phyloP scores from a whole-genome alignment of 2,888 invertebrate genomes.

The Phyllotreta striolata region DNA sequence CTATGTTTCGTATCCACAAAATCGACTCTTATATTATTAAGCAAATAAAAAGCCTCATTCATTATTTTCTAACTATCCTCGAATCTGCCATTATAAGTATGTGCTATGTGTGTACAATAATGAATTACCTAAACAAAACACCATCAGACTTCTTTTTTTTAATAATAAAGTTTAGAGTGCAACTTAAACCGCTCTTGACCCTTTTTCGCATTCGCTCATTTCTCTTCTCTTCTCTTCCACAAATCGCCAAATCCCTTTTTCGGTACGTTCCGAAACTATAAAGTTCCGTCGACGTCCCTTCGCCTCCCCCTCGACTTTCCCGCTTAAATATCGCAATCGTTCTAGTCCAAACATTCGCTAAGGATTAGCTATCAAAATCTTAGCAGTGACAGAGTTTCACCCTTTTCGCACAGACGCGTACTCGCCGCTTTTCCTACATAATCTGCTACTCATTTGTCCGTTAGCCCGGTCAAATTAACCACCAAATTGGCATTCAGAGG shows the following conservation, averaged over 20 bases:
- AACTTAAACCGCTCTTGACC: conserved; percentile 26
- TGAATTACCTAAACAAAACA: not conserved
- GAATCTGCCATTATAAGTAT: no score
- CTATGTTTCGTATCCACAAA: no score
- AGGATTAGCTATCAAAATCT: conserved; percentile 54
- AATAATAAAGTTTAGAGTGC: conserved; percentile 10
- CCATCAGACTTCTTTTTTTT: not conserved
- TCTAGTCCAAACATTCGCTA: conserved; percentile 53
- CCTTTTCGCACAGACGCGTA: conserved; percentile 37
- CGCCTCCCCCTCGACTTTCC: conserved; percentile 10
- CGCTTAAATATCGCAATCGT: conserved; percentile 55
- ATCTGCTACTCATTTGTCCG: no score
- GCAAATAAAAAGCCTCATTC: no score
- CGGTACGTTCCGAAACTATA: not conserved
- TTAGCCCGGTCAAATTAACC: not conserved
- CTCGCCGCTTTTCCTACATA: not conserved
- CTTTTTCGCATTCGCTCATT: conserved; percentile 7
- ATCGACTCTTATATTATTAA: no score
- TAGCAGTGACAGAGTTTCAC: conserved; percentile 47
- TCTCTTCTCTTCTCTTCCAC: not conserved
- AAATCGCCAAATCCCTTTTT: not conserved
- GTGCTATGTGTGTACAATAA: no score
- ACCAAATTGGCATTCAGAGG: no score
- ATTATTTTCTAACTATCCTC: no score
- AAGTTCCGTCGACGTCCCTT: conserved; percentile 20